Evolutionary conservation across 2,888 invertebrate species (phyloP), one percentile per base, ranked within the genome.

Genomic region (Graphium colonna): DNA sequence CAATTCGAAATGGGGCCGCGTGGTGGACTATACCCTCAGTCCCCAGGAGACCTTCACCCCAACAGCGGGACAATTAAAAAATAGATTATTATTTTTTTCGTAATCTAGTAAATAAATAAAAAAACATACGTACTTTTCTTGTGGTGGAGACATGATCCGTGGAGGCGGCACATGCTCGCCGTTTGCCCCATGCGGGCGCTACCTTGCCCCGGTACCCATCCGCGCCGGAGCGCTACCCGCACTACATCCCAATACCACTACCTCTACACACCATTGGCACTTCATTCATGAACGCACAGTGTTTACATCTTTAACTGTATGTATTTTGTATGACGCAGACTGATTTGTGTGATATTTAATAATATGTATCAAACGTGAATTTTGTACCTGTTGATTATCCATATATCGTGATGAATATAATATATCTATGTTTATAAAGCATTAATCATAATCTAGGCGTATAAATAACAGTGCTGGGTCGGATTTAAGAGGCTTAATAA

Each of bases 151-250:
- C 90, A 90, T 90, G 90, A 92, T 91, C 93, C 93, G 90, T 94
- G 93, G 84, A 94, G 92, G 91, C 93, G 94, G 90, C 94, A 94
- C 94, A 94, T 94, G 85, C 94, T 94, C 92, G 94, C 93, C 89
- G 94, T 92, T 91, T 94, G 94, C 92, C 94, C 94, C 94, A 94
- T 94, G 87, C 91, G 91, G 85, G 88, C 85, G 86, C 87, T 89
- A 85, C 84, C 85, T 77, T 69, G 72, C 65, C 65, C 83, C 69
- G 68, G 69, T 69, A 82, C 69, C 86, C 90, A 87, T 88, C 67
- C 65, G 69, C 73, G 71, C 74, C 74, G 57, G 61, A 67, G 65
- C 71, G 68, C 70, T 71, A 69, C 69, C 65, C 63, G 10, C 50
- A 59, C 75, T 77, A 80, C 77, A 78, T 75, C 61, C 59, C 75